Percentiles rank a stretch among this genome's conserved stretches.
Evolutionary conservation across 2,113 vertebrate genomes (phyloP).

Genomic region (Neogale vison): DNA sequence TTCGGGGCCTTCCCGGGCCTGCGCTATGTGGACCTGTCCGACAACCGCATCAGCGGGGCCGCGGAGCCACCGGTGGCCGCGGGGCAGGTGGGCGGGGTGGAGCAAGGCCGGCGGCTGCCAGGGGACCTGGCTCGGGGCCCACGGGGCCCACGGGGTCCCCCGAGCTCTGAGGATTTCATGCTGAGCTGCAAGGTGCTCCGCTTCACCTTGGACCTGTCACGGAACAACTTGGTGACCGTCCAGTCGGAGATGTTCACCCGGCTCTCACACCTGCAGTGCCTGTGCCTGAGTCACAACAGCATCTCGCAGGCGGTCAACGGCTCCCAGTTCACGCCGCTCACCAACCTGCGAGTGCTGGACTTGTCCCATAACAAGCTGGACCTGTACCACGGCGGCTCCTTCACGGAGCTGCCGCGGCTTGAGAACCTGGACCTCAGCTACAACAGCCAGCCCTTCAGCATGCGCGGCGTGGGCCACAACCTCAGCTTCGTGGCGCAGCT

Average conservation of each 20-base stretch:
- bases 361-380: slow-evolving; percentile 80
- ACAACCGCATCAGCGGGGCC: slow-evolving; percentile 65
- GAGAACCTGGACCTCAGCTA: slow-evolving; percentile 75
- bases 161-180: not conserved
- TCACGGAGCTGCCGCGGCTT: slow-evolving; percentile 65
- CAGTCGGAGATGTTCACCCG: slow-evolving; percentile 50
- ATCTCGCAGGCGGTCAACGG: slow-evolving; percentile 70
- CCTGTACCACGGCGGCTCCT: slow-evolving; percentile 59
- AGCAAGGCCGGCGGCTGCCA: accelerated
- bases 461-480: slow-evolving; percentile 78
- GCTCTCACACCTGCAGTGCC: slow-evolving; percentile 69
- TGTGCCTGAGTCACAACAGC: slow-evolving; percentile 70
- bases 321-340: slow-evolving; percentile 65
- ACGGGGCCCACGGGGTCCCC: accelerated
- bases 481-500: slow-evolving; percentile 69
- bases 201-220: slow-evolving; percentile 73
- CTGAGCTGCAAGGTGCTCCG: not conserved
- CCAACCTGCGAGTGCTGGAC: slow-evolving; percentile 65
- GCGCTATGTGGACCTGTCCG: slow-evolving; percentile 60
- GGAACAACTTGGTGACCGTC: slow-evolving; percentile 72
- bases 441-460: slow-evolving; percentile 77
- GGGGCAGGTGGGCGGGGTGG: accelerated
- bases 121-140: not conserved
- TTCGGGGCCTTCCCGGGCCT: slow-evolving; percentile 53
- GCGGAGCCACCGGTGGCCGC: accelerated